Evolutionary conservation across 2,888 invertebrate genomes (phyloP), one percentile per base, ranked within the genome.

Genomic region (Gonocerus acuteangulatus): DNA sequence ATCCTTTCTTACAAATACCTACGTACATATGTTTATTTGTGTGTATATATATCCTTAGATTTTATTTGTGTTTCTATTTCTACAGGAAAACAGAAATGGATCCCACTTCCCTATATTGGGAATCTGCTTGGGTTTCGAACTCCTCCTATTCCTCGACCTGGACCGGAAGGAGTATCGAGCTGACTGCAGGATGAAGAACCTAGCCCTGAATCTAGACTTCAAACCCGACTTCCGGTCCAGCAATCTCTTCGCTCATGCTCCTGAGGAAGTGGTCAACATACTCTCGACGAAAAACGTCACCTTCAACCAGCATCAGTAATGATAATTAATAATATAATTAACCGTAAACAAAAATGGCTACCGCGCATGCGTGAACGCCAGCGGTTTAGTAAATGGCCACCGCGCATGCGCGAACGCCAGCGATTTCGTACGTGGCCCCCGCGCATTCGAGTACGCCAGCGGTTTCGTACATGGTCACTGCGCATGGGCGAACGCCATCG

Each of bases 111-210:
- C 95, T 0, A 73, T 95, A 48, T 88, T 89, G 80, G 94, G 91
- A 0, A 92, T 87, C 1, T 95, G 95, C 70, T 79, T 93, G 23
- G 95, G 95, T 21, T 89, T 92, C 74, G 89, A 95, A 72, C 76
- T 90, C 21, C 72, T 92, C 47, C 78, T 85, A 9, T 45, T 71
- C 72, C 2, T 63, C 36, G 64, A 80, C 2, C 73, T 79, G 48
- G 74, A 75, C 1, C 69, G 70, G 1, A 72, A 73, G 15, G 83
- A 89, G 62, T 81, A 83, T 57, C 77, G 90, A 63, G 75, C 75
- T 2, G 67, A 72, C 21, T 90, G 90, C 15, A 7, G 18, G 6
- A 9, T 45, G 0, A 69, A 72, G 6, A 79, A 78, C 52, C 77
- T 81, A n/a, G 76, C 83, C 13, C 70, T 85, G 54, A 83, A 86